phyloP scores from a whole-genome alignment of 2,888 invertebrate species.

The Frankliniella fusca region DNA sequence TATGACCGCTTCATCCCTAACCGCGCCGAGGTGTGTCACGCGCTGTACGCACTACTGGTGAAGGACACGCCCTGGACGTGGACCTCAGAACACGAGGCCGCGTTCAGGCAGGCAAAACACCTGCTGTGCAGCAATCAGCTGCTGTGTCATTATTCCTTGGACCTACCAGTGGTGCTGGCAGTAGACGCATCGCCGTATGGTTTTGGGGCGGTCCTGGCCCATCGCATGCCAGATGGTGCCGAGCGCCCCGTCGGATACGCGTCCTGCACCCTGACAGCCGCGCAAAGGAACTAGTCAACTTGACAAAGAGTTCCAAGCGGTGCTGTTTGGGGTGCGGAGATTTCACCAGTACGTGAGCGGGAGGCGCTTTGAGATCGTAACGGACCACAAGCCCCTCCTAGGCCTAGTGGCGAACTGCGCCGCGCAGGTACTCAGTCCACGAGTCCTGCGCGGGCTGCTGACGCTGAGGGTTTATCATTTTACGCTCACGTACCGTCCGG shows the following conservation, averaged over 20 bases:
- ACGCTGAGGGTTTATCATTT: not conserved
- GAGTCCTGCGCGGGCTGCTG: not conserved
- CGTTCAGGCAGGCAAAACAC: constrained; percentile 39
- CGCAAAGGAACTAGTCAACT: not conserved
- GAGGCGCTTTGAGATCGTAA: not conserved
- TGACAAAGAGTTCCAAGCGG: not conserved
- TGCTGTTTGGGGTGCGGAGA: not conserved
- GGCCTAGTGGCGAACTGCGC: not conserved
- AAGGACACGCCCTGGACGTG: constrained; percentile 35
- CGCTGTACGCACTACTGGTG: not conserved
- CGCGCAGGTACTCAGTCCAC: not conserved
- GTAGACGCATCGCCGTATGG: constrained; percentile 40
- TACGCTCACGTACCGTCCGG: not conserved
- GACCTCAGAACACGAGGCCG: constrained; percentile 37
- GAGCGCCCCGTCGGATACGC: not conserved
- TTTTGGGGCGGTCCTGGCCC: constrained; percentile 40
- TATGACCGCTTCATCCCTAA: not conserved
- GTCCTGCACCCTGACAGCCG: not conserved
- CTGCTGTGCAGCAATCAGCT: constrained; percentile 32
- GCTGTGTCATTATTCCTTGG: constrained; percentile 35
- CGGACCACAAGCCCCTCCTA: not conserved
- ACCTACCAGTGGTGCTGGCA: constrained; percentile 34
- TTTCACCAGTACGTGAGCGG: not conserved
- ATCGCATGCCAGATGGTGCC: not conserved
- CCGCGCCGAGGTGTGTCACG: not conserved